Conservation (phyloP, 2,888 invertebrate genomes). For the Furcula furcula region DNA sequence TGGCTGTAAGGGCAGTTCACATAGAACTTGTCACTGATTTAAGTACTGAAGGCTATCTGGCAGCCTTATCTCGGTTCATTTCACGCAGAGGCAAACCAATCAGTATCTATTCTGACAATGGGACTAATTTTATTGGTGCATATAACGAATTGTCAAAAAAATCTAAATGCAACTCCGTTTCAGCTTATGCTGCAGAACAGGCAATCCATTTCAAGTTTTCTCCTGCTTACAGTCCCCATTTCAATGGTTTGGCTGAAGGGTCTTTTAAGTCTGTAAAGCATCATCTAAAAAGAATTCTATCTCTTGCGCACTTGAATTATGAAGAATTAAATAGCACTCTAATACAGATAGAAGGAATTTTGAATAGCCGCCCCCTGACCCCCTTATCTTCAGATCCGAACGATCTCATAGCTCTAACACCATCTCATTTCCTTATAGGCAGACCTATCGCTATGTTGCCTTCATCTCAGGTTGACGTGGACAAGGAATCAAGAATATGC, state of each 20-base stretch:
- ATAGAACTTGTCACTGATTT: slow-evolving; percentile 10
- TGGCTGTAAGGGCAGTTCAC: background rate
- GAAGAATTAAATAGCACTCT: slow-evolving; percentile 19
- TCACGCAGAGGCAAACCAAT: slow-evolving; percentile 16
- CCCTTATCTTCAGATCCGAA: slow-evolving; percentile 14
- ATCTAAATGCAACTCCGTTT: background rate
- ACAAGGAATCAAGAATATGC: background rate
- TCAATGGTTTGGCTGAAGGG: slow-evolving; percentile 4
- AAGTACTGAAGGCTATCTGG: slow-evolving; percentile 16
- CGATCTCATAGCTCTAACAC: slow-evolving; percentile 14
- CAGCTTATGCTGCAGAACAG: no score
- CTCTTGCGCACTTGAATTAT: slow-evolving; percentile 10
- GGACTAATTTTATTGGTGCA: slow-evolving; percentile 25
- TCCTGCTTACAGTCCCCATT: slow-evolving; percentile 7
- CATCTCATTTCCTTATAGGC: slow-evolving; percentile 21
- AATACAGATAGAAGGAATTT: slow-evolving; percentile 16
- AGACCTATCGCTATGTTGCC: slow-evolving; percentile 8
- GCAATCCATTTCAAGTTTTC: slow-evolving; percentile 3
- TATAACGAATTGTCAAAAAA: slow-evolving; percentile 14
- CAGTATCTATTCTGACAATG: slow-evolving; percentile 22
- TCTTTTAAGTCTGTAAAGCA: slow-evolving; percentile 5
- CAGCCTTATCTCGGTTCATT: slow-evolving; percentile 21
- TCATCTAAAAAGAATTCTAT: slow-evolving; percentile 11
- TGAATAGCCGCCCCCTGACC: slow-evolving; percentile 20
- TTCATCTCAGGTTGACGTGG: background rate